Base-by-base conservation (phyloP, 2,888 invertebrate species). In the Drosophila recens region DNA sequence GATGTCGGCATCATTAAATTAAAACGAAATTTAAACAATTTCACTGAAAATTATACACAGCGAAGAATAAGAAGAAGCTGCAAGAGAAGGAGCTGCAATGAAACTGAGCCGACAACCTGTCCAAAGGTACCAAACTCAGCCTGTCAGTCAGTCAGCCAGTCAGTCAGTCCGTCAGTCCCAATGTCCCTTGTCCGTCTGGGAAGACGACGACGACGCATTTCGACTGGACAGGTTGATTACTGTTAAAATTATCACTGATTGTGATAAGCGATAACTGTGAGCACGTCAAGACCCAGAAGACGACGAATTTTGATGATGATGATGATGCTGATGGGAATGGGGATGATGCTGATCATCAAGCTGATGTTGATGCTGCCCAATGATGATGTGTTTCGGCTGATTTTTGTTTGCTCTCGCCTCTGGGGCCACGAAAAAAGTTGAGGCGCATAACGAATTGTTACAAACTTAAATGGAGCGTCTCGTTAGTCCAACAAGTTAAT, bases 11-110 rank as follows among this genome's bases (percentile, higher is more conserved):
- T 87, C 90, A 87, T 87, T 87, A 90, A 87, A 87, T 87, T 90
- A 87, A 90, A 90, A 84, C 87, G 87, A 87, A 87, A 87, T 89
- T 90, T 87, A 88, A 87, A 89, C 87, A 87, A 90, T 87, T 87
- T 84, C 89, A 88, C 84, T 88, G 84, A 84, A 84, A 84, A 84
- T 84, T 88, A 84, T 84, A 84, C 89, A 88, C 81, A 80, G 70
- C 70, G 69, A 82, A 77, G 84, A 70, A 67, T 4, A n/a, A n/a
- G n/a, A 27, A 27, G 23, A 23, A 23, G 80, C 74, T 75, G 77
- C 56, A 49, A 23, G 69, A 56, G 58, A 46, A 49, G 64, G 61
- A 15, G 72, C 53, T 20, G 64, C 59, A 61, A 72, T 45, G 78
- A 38, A 53, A 58, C 65, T 36, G 58, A 79, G 45, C 70, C 45